Base-by-base conservation (phyloP, 2,797 vertebrate species). In the Tragelaphus oryx region DNA sequence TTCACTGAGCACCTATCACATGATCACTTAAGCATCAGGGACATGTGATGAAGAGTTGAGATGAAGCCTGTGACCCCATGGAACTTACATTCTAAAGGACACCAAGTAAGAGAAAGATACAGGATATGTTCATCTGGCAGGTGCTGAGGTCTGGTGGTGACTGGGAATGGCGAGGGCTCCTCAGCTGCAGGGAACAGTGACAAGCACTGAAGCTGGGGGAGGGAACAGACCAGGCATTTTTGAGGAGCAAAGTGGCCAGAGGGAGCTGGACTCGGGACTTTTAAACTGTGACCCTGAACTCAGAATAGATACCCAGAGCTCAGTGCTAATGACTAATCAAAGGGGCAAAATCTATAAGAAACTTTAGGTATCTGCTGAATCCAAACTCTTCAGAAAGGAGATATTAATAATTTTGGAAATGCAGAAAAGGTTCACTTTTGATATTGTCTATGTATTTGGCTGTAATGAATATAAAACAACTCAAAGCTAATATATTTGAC, bases 371-470 rank as follows among this genome's bases (percentile, higher is more conserved):
- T 80, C 41, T 65, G 16, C 62, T 60, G 16, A 48, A 87, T 95
- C n/a, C 89, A 50, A 86, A 68, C 8, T 65, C 41, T 75, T 33
- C 52, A 87, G 16, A 48, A 3, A 90, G 44, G n/a, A 71, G 20
- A 17, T 87, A 76, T 33, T 55, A 71, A 55, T 41, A 71, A 65
- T 71, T 93, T 87, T 57, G 59, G 76, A 86, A 80, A 89, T 91
- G 50, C n/a, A 54, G 4, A 68, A 90, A 28, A 86, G 8, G 54
- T n/a, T 8, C 30, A 18, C 18, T 87, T 95, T 50, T 44, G 6
- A 68, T 84, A 52, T 11, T 78, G 3, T 16, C 55, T 55, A 79
- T 18, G 7, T 26, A 82, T 74, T 76, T 78, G 46, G 11, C 37
- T 79, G 24, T 75, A 82, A 46, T 55, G 24, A 82, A 57, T 16